These are phyloP conservation scores for Triops longicaudatus DNA, from an alignment of 1,140 invertebrate genomes.

Conservation along the genomic window DNA sequence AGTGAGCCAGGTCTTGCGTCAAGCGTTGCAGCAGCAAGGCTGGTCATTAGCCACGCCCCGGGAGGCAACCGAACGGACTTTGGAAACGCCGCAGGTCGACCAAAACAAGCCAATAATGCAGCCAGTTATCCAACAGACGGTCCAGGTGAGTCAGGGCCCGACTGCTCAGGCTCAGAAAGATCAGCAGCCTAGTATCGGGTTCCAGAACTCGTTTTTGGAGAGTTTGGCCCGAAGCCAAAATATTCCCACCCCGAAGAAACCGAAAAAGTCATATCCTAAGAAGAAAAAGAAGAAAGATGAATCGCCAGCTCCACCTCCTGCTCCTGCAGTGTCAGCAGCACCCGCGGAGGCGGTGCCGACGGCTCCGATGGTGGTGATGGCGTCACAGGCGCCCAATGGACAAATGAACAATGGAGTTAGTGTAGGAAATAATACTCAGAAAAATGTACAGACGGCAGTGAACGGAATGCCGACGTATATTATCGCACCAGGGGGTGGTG, in stretches of 20 bases:
- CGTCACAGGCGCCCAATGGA: neutral
- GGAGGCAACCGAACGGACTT: neutral
- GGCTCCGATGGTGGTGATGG: no score
- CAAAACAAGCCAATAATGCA: neutral
- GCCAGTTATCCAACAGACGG: neutral
- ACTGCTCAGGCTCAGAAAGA: neutral
- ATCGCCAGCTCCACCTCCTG: neutral
- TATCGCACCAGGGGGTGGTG: neutral
- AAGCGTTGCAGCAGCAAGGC: neutral
- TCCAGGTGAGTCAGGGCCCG: neutral
- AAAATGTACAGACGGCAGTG: neutral
- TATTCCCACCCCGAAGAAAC: constrained; percentile 21
- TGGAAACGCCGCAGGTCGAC: neutral
- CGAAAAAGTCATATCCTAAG: neutral
- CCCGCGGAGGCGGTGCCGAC: no score
- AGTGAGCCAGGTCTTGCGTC: neutral
- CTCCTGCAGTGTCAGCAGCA: neutral
- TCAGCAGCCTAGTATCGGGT: constrained; percentile 2
- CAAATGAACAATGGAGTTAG: neutral
- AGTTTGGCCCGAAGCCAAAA: constrained; percentile 25
- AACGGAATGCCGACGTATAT: neutral
- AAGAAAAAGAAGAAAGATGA: constrained; percentile 20
- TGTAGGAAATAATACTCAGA: neutral
- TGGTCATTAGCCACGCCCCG: neutral
- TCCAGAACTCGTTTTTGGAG: constrained; percentile 27